Base-by-base conservation (phyloP, 2,888 invertebrate genomes). In the Psylliodes chrysocephalus region DNA sequence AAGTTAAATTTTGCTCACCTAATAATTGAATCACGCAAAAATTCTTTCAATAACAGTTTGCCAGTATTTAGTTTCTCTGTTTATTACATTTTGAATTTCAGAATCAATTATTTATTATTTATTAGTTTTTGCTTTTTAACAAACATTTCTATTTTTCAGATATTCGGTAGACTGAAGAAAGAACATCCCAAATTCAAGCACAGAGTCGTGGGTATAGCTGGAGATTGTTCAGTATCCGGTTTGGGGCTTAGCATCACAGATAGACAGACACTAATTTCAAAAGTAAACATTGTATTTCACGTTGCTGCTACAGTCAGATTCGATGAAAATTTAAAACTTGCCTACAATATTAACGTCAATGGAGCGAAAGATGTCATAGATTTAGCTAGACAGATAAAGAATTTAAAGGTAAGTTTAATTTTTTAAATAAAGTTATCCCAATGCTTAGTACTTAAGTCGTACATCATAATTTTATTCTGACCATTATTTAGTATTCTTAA, bases 271-370 rank as follows among this genome's bases (percentile, higher is more conserved):
- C 81, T 91, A 1, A 83, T 84, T 0, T 86, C 89, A 2, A 88
- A 91, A 79, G 89, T 93, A 47, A 85, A 89, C 72, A 82, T 90
- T 60, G 85, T 90, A 6, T 91, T 98, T 81, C 95, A 98, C 78
- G 91, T 92, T 6, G 97, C 97, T 0, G 98, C 97, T 0, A 96
- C 96, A 0, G 93, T 97, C 3, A 88, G 90, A 75, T 96, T 96
- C 75, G 93, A 95, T 79, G 95, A 95, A 77, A 89, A 90, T 47
- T 83, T 96, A 0, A 87, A 90, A 78, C 82, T 89, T 1, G 93
- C 95, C 0, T 86, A 93, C 44, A 86, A 87, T 47, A 93, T 93
- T 76, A 95, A 95, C 80, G 90, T 95, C 1, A 84, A 87, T 17
- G 94, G 92, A 0, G 91, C 93, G 0, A 87, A 88, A 68, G 89